Conservation (phyloP, 92 coral and sea anemone genomes). For the Metridium senile region DNA sequence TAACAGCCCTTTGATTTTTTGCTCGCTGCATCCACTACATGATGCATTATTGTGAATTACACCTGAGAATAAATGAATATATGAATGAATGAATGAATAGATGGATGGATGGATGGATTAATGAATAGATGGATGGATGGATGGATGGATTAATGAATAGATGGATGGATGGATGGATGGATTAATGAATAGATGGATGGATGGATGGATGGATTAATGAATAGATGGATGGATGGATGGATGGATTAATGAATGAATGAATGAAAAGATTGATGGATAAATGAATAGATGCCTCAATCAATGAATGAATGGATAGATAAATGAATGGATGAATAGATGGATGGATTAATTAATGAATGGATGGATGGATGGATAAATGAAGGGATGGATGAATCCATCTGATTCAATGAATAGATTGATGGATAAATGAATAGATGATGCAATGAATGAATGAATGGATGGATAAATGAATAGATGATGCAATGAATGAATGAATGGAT, state of each 20-base stretch:
- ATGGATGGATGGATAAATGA: not conserved
- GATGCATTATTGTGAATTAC: slow-evolving; percentile 56
- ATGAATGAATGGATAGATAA: not conserved
- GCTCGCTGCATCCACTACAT: slow-evolving; percentile 69
- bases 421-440: not conserved
- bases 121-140: not conserved
- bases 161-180: not conserved
- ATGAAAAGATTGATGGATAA: not conserved
- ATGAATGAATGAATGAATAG: slow-evolving; percentile 1
- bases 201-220: not conserved
- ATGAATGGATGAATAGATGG: not conserved
- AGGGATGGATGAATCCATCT: not conserved
- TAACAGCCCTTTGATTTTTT: slow-evolving; percentile 69
- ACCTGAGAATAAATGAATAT: slow-evolving; percentile 36
- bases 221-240: not conserved
- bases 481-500: not conserved
- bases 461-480: not conserved
- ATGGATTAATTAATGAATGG: slow-evolving; percentile 1
- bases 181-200: not conserved
- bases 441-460: not conserved
- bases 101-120: not conserved
- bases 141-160: not conserved
- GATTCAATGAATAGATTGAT: not conserved
- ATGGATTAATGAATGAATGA: not conserved
- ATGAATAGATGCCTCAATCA: not conserved